Evolutionary conservation across 2,888 invertebrate species (phyloP), one percentile per base, ranked within the genome.

Genomic region (Dexiosoma caninum): DNA sequence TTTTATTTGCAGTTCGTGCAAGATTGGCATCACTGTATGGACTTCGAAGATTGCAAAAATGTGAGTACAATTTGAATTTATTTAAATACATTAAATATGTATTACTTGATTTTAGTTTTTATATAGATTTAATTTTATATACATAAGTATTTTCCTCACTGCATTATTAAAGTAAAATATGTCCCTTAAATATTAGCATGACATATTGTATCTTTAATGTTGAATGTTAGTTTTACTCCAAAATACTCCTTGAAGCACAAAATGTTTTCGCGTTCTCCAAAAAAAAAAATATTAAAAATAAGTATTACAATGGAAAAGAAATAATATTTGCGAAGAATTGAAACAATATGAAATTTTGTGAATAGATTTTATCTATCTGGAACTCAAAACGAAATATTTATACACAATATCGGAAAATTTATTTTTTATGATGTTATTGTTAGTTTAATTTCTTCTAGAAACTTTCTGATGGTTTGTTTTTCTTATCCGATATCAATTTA

Each of bases 11-110:
- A 89, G 89, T 89, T 89, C 81, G 87, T 89, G 67, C 87, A 87
- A 85, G 89, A 89, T 86, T 89, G 89, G 89, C 89, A 89, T 86
- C 88, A 89, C 82, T 89, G 89, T 83, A 89, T 88, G 89, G 89
- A 89, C 84, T 89, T 88, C 82, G 88, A 86, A 81, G 89, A 89
- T 84, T 89, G 89, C 84, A 89, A 87, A 86, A 89, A 86, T 84
- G 89, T 89, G 87, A 89, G 89, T 89, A 74, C n/a, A 10, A 2
- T 12, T n/a, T 10, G n/a, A 9, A 6, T 37, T 64, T 55, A 12
- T 10, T 27, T 14, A 14, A 16, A 2, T 14, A 23, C 23, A 10
- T 23, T 59, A 10, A n/a, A n/a, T n/a, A n/a, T n/a, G n/a, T n/a
- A n/a, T n/a, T 49, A 16, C 7, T 59, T 9, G 3, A 44, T 19